Evolutionary conservation across 2,888 invertebrate species (phyloP).

Genomic region (Aporophyla lueneburgensis): DNA sequence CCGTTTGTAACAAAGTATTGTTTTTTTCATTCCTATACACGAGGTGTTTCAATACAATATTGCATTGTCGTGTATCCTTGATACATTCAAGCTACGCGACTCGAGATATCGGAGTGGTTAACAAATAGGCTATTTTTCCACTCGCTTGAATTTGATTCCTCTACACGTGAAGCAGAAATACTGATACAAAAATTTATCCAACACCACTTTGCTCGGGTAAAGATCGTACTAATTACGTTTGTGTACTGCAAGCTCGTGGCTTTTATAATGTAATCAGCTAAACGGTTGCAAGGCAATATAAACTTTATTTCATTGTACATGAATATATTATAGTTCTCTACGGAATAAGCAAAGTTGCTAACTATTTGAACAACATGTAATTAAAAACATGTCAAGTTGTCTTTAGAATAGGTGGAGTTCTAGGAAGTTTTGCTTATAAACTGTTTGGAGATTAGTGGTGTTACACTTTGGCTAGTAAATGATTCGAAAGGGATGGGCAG

Average conservation of each 20-base stretch:
- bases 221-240: background rate
- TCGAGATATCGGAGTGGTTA: background rate
- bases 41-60: background rate
- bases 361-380: constrained; percentile 10
- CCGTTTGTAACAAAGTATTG: background rate
- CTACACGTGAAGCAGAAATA: background rate
- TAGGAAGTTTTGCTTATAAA: constrained; percentile 3
- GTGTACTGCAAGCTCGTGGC: background rate
- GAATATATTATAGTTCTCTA: constrained; percentile 10
- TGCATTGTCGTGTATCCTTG: background rate
- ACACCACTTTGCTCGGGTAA: background rate
- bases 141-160: background rate
- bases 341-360: constrained; percentile 25
- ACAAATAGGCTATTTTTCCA: background rate
- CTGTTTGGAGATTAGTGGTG: background rate
- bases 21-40: no score
- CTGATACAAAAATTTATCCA: background rate
- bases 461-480: background rate
- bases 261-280: constrained; percentile 21
- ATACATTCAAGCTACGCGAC: background rate
- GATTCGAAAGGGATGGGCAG: no score
- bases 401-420: background rate
- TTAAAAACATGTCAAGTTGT: constrained; percentile 30
- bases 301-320: constrained; percentile 1
- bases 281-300: background rate